Percentiles rank a stretch among this genome's conserved stretches.
These are phyloP conservation scores for Thalpophila matura DNA, from an alignment of 2,888 invertebrate genomes.

Conservation along the genomic window DNA sequence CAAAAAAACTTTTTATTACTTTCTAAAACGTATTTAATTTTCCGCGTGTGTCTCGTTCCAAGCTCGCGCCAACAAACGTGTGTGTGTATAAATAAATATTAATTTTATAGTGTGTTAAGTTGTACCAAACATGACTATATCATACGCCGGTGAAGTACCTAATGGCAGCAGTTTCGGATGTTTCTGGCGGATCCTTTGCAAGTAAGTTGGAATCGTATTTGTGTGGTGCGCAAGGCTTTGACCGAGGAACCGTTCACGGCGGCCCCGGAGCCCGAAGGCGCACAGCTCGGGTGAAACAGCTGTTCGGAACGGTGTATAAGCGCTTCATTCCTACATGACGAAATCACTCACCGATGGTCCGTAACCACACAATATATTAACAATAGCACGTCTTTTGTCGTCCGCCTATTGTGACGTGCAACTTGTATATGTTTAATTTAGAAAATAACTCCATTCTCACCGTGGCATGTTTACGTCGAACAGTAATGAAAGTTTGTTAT, in stretches of 20 bases:
- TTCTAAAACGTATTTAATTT: conserved; percentile 89
- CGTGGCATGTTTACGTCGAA: conserved; percentile 63
- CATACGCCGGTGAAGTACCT: conserved; percentile 97
- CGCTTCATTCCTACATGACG: conserved; percentile 70
- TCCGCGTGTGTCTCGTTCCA: conserved; percentile 86
- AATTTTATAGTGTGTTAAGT: conserved; percentile 81
- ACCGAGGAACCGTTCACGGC: conserved; percentile 61
- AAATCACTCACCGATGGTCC: conserved; percentile 71
- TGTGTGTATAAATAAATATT: conserved; percentile 88
- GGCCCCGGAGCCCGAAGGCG: conserved; percentile 51
- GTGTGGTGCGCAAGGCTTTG: conserved; percentile 67
- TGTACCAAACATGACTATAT: conserved; percentile 94
- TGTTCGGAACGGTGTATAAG: conserved; percentile 73
- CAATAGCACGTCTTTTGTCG: conserved; percentile 71
- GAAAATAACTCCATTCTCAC: conserved; percentile 66
- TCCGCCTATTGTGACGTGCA: conserved; percentile 72
- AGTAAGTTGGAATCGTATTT: conserved; percentile 91
- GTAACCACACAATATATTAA: conserved; percentile 70
- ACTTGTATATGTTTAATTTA: conserved; percentile 63
- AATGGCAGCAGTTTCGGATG: conserved; percentile 98
- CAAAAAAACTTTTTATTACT: conserved; percentile 85
- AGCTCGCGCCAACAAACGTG: conserved; percentile 86
- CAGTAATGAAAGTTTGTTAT: conserved; percentile 71
- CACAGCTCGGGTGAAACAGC: conserved; percentile 75
- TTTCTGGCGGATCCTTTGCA: conserved; percentile 97